A percentile compares a stretch with the other conserved stretches of the same genome.
Conservation (phyloP, 2,113 vertebrate species). For the Glareola pratincola region DNA sequence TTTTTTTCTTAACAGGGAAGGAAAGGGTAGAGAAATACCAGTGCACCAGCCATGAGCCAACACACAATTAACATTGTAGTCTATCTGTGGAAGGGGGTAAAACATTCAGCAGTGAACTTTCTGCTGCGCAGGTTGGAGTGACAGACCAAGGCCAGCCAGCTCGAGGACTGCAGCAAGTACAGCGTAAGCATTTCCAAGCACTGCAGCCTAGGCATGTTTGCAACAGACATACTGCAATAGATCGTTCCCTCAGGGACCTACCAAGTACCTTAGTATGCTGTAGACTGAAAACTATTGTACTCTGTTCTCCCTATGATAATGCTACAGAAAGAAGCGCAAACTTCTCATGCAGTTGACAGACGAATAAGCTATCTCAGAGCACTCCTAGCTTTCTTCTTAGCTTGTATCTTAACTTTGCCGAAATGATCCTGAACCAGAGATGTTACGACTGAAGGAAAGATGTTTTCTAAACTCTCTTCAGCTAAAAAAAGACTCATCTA, state of each 20-base stretch:
- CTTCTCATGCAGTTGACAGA: neutral
- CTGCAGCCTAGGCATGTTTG: neutral
- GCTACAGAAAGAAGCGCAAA: neutral
- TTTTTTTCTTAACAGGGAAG: neutral
- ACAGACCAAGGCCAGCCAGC: neutral
- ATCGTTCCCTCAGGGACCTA: neutral
- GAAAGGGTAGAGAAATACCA: neutral
- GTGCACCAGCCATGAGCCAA: neutral
- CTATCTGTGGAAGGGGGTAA: neutral
- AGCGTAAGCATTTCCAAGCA: neutral
- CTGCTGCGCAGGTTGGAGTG: neutral
- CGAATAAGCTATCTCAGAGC: neutral
- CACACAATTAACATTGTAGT: neutral
- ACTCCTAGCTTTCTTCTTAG: neutral
- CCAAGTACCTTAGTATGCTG: neutral
- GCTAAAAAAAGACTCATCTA: neutral
- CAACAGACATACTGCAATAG: neutral
- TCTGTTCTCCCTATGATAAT: neutral
- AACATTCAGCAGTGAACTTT: neutral
- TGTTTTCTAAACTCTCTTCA: neutral
- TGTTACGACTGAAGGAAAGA: neutral
- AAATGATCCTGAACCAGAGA: neutral
- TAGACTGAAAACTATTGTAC: neutral
- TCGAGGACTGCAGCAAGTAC: neutral
- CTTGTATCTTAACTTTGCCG: neutral